Conservation (phyloP, 2,797 vertebrate genomes). For the Microctenopoma lineatum region DNA sequence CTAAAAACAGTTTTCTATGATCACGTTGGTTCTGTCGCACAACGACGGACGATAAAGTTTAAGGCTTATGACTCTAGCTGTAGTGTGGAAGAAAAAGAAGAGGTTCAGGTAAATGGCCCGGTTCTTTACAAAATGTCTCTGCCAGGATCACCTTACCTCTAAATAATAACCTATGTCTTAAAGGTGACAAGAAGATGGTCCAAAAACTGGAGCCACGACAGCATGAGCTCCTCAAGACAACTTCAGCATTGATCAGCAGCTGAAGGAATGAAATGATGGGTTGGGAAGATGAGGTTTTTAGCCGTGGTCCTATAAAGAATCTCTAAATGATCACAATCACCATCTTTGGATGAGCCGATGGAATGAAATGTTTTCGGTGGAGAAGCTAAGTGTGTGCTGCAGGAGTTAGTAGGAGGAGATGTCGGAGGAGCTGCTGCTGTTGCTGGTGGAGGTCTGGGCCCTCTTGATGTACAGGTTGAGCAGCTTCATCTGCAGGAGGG, state of each 20-base stretch:
- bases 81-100: neutral
- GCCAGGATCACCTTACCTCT: conserved; percentile 8
- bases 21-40: neutral
- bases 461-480: conserved; percentile 98
- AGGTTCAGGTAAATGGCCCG: neutral
- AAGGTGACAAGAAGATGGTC: neutral
- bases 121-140: conserved; percentile 3
- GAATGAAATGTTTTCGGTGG: conserved; percentile 2
- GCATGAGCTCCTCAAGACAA: neutral
- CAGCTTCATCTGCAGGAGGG: conserved; percentile 92
- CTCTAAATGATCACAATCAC: conserved; percentile 1
- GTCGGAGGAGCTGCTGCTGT: conserved; percentile 96
- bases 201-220: conserved; percentile 4
- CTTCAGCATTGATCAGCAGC: neutral
- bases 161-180: neutral
- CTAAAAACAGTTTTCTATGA: conserved; percentile 1
- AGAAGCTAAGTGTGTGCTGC: neutral
- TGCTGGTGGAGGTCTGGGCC: conserved; percentile 95
- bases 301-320: conserved; percentile 17
- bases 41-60: conserved; percentile 11
- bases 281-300: neutral
- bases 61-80: conserved; percentile 33
- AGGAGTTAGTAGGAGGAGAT: conserved; percentile 80
- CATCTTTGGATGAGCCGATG: conserved; percentile 1
- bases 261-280: conserved; percentile 3